Evolutionary conservation across 2,888 invertebrate species (phyloP), one percentile per base, ranked within the genome.

Genomic region (Silvanus unidentatus): DNA sequence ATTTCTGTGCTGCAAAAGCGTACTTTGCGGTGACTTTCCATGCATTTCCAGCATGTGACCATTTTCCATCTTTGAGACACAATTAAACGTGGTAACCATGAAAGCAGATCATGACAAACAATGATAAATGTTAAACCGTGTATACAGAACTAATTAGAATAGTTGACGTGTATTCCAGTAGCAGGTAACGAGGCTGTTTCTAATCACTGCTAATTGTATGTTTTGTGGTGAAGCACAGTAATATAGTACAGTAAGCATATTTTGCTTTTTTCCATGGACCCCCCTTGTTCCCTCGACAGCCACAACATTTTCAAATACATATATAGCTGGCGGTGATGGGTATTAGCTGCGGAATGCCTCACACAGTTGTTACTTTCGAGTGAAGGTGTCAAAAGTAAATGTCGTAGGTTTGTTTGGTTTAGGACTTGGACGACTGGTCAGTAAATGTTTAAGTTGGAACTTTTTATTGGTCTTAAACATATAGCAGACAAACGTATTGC

Each of bases 101-200:
- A 49, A 49, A 49, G 52, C 58, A 52, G 53, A 59, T 58, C 53
- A 52, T 50, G 51, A 56, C 58, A 63, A 61, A 65, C 58, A 62
- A n/a, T 37, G 52, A 58, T 60, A 59, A 60, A 64, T 59, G 62
- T 57, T 62, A 63, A 63, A 62, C 57, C 45, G 48, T 67, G 68
- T 69, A 57, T 67, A 60, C 59, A 44, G 52, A 65, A 65, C 60
- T 62, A 69, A 71, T 71, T 71, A 70, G 69, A 68, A 55, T 62
- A 60, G 58, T 62, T 62, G 63, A 65, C 64, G 69, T 60, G 71
- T 71, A 71, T 69, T 70, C 69, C 71, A 67, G 71, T 69, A 67
- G 70, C 69, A 54, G 60, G 62, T 66, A 68, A 67, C 65, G 64
- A 68, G 68, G 59, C 55, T 62, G 58, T 57, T 63, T 65, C 68